A percentile compares a stretch with the other conserved stretches of the same genome.
These are phyloP conservation scores for Decapterus maruadsi DNA, from an alignment of 2,797 vertebrate species.

Conservation along the genomic window DNA sequence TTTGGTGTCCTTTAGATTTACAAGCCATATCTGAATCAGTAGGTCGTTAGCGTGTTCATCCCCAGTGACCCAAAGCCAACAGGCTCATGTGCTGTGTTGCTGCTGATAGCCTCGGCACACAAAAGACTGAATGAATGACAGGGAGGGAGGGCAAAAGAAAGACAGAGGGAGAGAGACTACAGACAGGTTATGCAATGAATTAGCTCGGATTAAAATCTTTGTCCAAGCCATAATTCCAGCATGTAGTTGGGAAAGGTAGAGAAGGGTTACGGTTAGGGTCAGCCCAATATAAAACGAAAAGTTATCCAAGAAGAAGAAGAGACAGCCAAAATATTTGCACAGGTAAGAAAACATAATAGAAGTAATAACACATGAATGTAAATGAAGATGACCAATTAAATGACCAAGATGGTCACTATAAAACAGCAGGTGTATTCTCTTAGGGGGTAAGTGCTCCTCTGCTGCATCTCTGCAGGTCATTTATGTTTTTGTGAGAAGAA, in stretches of 20 bases:
- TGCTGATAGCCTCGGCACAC: slow-evolving; percentile 70
- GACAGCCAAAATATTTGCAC: background rate
- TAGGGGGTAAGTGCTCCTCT: background rate
- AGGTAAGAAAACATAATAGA: background rate
- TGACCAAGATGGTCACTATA: background rate
- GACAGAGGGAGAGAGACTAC: slow-evolving; percentile 21
- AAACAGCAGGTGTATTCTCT: background rate
- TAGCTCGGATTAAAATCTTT: slow-evolving; percentile 79
- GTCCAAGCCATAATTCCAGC: slow-evolving; percentile 58
- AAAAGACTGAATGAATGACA: slow-evolving; percentile 60
- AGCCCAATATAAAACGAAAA: too few relatives aligned
- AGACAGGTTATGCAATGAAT: slow-evolving; percentile 76
- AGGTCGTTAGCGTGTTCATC: slow-evolving; percentile 34
- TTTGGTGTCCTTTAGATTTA: slow-evolving; percentile 37
- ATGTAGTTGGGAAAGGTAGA: slow-evolving; percentile 39
- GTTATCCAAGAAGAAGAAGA: background rate
- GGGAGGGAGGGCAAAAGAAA: slow-evolving; percentile 7
- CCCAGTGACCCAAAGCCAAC: slow-evolving; percentile 51
- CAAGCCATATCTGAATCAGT: slow-evolving; percentile 39
- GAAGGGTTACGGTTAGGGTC: too few relatives aligned
- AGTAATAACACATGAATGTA: background rate
- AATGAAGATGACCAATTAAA: background rate
- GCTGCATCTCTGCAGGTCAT: background rate
- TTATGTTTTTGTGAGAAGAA: background rate
- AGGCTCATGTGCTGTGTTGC: slow-evolving; percentile 58